Evolutionary conservation across 1,140 invertebrate genomes (phyloP), one percentile per base, ranked within the genome.

Genomic region (Dendroctonus valens): DNA sequence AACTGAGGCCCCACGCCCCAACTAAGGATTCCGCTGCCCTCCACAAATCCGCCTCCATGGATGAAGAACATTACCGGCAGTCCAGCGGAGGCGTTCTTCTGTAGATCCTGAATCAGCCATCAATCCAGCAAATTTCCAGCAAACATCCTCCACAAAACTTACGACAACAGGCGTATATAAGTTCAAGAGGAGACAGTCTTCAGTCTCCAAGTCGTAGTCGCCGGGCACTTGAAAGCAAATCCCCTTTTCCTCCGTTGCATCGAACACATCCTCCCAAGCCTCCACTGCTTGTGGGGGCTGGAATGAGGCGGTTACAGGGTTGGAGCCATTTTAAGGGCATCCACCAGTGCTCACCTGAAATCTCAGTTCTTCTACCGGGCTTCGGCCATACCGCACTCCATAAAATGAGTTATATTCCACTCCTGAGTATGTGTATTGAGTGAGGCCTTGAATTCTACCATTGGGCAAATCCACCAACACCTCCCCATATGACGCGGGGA

Each of bases 31-130:
- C 83, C 83, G 8, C 83, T 82, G n/a, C 86, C 87, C 6, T 71
- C 69, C 14, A 81, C 77, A 70, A 83, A 89, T 0, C 78, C 83
- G 61, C 88, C 88, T 7, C 84, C 85, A 63, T 89, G 85, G 39
- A 69, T 69, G 42, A 65, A 69, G 37, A 69, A 52, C 67, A 69
- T 64, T 6, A 69, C 67, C 12, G 67, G 67, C 3, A 69, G 55
- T 4, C 42, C 11, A 41, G 52, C 65, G 14, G 59, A 46, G 6
- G 44, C 48, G 57, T 65, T 53, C 41, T 60, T 7, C n/a, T 48
- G 1, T 41, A 62, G 53, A 51, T 67, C 37, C 64, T 67, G 41
- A 48, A 42, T 39, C 0, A 26, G 26, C 26, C 1, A 1, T 26
- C 26, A 8, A 65, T 7, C 15, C 5, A 55, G 15, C 8, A 12